phyloP scores from a whole-genome alignment of 1,140 invertebrate genomes.

The Scaptomyza pallida region DNA sequence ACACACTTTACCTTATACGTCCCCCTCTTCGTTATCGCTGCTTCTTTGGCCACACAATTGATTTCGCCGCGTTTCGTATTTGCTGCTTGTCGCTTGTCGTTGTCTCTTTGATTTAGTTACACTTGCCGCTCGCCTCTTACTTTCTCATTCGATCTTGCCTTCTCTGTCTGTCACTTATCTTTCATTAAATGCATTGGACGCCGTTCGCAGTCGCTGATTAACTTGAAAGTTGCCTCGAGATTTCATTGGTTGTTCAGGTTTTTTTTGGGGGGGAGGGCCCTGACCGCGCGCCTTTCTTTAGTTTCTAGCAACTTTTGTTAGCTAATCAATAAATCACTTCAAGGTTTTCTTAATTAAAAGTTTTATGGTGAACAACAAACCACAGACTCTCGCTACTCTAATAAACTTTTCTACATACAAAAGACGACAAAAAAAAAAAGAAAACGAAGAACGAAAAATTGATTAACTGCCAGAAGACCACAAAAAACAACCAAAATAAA shows the following conservation, averaged over 20 bases:
- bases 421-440: slow-evolving; percentile 32
- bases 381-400: slow-evolving; percentile 51
- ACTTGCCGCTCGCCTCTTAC: neutral
- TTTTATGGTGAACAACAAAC: slow-evolving; percentile 67
- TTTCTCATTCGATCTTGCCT: neutral
- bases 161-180: slow-evolving; percentile 45
- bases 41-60: slow-evolving; percentile 43
- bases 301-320: slow-evolving; percentile 2
- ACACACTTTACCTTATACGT: neutral
- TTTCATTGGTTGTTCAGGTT: slow-evolving; percentile 49
- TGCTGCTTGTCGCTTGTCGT: slow-evolving; percentile 37
- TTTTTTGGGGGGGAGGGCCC: neutral
- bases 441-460: slow-evolving; percentile 65
- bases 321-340: slow-evolving; percentile 84
- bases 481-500: slow-evolving; percentile 35
- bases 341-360: slow-evolving; percentile 84
- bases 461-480: slow-evolving; percentile 75
- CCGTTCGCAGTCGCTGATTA: slow-evolving; percentile 49
- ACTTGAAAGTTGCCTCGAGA: slow-evolving; percentile 46
- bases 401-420: slow-evolving; percentile 47
- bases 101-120: slow-evolving; percentile 36
- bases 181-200: slow-evolving; percentile 53
- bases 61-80: slow-evolving; percentile 77
- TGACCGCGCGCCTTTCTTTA: slow-evolving; percentile 12
- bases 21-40: neutral